A percentile compares a stretch with the other conserved stretches of the same genome.
Evolutionary conservation across 2,888 invertebrate genomes (phyloP).

Genomic region (Bedellia somnulentella): DNA sequence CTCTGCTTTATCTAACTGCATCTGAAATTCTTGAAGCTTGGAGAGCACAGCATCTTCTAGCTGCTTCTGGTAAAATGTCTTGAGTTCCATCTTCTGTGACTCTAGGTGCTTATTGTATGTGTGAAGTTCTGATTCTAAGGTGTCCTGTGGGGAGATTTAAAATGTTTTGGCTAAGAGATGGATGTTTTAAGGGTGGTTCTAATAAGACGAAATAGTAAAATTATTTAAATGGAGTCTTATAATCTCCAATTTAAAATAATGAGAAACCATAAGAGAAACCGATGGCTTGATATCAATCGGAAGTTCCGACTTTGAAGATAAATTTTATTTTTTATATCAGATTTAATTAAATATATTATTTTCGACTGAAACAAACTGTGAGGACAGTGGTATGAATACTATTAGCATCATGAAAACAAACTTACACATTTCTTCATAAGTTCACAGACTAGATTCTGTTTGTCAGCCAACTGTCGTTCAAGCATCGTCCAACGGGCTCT

Average conservation of each 20-base stretch:
- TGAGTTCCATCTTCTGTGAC: slow-evolving; percentile 67
- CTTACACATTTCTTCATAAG: slow-evolving; percentile 63
- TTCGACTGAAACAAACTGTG: neutral
- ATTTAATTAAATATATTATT: neutral
- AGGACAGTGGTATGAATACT: neutral
- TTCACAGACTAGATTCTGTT: slow-evolving; percentile 52
- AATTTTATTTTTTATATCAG: neutral
- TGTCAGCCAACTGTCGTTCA: slow-evolving; percentile 56
- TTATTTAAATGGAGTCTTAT: no score
- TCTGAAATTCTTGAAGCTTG: slow-evolving; percentile 74
- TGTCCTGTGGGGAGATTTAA: slow-evolving; percentile 28
- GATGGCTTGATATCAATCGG: neutral
- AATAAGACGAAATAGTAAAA: no score
- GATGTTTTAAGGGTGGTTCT: no score
- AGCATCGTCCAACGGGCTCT: slow-evolving; percentile 32
- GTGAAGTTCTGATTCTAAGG: slow-evolving; percentile 57
- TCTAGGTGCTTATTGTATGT: slow-evolving; percentile 56
- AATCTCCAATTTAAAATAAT: neutral
- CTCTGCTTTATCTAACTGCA: slow-evolving; percentile 72
- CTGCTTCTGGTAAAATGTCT: slow-evolving; percentile 78
- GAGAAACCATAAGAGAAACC: neutral
- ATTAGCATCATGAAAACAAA: no score
- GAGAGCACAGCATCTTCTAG: slow-evolving; percentile 75
- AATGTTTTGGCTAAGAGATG: neutral
- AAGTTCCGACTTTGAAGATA: neutral